Conservation (phyloP, 1,140 invertebrate genomes). For the Aethina tumida region DNA sequence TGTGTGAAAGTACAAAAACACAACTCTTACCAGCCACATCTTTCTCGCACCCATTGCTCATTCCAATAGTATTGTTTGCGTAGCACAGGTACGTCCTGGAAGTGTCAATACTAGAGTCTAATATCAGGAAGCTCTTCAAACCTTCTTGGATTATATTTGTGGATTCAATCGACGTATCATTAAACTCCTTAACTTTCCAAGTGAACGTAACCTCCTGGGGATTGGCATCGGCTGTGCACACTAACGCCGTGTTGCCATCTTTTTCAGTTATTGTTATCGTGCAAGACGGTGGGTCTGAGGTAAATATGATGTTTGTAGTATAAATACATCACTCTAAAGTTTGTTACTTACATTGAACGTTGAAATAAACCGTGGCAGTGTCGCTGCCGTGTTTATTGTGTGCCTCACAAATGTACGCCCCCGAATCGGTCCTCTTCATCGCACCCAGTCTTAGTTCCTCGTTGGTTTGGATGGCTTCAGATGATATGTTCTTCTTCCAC, state of each 20-base stretch:
- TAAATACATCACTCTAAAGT: slow-evolving; percentile 2
- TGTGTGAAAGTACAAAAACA: slow-evolving; percentile 7
- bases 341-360: slow-evolving; percentile 68
- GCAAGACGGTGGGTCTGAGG: slow-evolving; percentile 75
- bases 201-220: slow-evolving; percentile 70
- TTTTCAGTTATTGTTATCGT: slow-evolving; percentile 60
- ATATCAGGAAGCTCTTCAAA: slow-evolving; percentile 51
- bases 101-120: slow-evolving; percentile 54
- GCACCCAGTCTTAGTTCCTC: slow-evolving; percentile 46
- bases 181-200: slow-evolving; percentile 76
- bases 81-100: slow-evolving; percentile 74
- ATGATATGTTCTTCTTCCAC: slow-evolving; percentile 49
- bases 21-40: slow-evolving; percentile 65
- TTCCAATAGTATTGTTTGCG: slow-evolving; percentile 73
- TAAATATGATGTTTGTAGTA: slow-evolving; percentile 6
- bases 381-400: slow-evolving; percentile 63
- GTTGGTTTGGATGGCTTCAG: slow-evolving; percentile 40
- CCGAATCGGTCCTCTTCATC: slow-evolving; percentile 51
- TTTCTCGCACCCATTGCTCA: slow-evolving; percentile 62
- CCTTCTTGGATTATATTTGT: slow-evolving; percentile 36
- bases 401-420: slow-evolving; percentile 66
- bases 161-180: slow-evolving; percentile 56
- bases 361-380: slow-evolving; percentile 53
- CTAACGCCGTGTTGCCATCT: slow-evolving; percentile 62
- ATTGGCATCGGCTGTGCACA: slow-evolving; percentile 73